Evolutionary conservation across 2,888 invertebrate genomes (phyloP).

Genomic region (Cephus runcator): DNA sequence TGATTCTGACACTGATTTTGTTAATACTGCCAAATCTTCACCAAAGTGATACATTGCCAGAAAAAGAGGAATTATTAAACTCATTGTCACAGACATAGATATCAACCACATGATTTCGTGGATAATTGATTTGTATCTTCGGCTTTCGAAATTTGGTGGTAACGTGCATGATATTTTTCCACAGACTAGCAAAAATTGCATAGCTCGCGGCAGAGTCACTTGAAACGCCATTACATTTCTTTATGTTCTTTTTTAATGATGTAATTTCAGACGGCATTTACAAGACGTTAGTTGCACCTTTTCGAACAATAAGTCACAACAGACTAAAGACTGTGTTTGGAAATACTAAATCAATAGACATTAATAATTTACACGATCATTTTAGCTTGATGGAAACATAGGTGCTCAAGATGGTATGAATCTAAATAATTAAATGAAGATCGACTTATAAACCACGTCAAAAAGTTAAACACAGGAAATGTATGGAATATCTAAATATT

Average conservation of each 20-base stretch:
- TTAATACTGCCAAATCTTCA: slow-evolving; percentile 30
- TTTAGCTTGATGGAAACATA: background rate
- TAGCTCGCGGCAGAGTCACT: background rate
- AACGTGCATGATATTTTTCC: slow-evolving; percentile 41
- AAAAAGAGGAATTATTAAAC: slow-evolving; percentile 35
- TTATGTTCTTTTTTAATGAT: background rate
- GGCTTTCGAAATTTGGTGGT: slow-evolving; percentile 31
- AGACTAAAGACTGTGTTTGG: background rate
- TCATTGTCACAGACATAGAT: slow-evolving; percentile 31
- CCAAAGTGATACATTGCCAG: slow-evolving; percentile 38
- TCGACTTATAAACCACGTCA: background rate
- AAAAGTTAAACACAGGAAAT: background rate
- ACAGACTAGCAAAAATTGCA: slow-evolving; percentile 24
- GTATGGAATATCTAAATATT: background rate
- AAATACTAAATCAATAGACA: background rate
- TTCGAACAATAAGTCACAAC: background rate
- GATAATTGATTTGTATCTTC: slow-evolving; percentile 18
- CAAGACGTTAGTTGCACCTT: background rate
- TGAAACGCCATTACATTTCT: background rate
- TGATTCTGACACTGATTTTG: slow-evolving; percentile 45
- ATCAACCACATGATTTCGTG: slow-evolving; percentile 37
- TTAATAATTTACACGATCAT: background rate
- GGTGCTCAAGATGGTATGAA: background rate
- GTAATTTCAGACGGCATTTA: background rate
- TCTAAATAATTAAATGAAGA: background rate